phyloP scores from a whole-genome alignment of 2,797 vertebrate genomes.

The Muraenolepis orangiensis region DNA sequence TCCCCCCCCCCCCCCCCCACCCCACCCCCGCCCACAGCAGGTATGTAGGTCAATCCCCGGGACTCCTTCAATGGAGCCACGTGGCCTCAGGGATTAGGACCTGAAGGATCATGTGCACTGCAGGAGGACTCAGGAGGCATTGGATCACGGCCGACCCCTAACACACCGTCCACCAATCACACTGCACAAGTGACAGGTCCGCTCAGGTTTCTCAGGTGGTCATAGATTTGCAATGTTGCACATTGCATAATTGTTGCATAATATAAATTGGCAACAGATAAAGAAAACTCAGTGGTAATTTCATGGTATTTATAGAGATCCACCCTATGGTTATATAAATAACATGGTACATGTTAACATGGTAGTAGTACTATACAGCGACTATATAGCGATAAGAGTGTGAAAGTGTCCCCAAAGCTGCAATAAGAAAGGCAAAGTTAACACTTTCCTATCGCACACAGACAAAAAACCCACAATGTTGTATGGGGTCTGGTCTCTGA shows the following conservation, averaged over 20 bases:
- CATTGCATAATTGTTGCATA: not conserved
- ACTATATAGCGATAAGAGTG: not conserved
- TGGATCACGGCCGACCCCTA: slow-evolving; percentile 2
- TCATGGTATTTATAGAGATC: not conserved
- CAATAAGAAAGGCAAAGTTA: not conserved
- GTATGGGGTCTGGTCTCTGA: not conserved
- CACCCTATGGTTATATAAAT: not conserved
- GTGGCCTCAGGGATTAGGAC: slow-evolving; percentile 75
- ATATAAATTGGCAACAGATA: not conserved
- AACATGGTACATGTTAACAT: slow-evolving; percentile 13
- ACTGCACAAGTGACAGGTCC: not conserved
- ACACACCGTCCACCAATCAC: not conserved
- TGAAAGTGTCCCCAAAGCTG: not conserved
- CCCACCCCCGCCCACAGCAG: slow-evolving; percentile 61
- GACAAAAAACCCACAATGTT: not conserved
- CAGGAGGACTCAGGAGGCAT: slow-evolving; percentile 46
- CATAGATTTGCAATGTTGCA: not conserved
- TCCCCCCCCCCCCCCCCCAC: slow-evolving; percentile 46
- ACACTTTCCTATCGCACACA: not conserved
- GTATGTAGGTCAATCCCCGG: slow-evolving; percentile 77
- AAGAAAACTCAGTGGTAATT: not conserved
- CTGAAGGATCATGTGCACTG: slow-evolving; percentile 74
- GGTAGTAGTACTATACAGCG: no score
- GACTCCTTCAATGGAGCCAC: slow-evolving; percentile 75
- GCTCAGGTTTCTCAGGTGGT: not conserved